Conservation (phyloP, 2,888 invertebrate species). For the Ethmia dodecea region DNA sequence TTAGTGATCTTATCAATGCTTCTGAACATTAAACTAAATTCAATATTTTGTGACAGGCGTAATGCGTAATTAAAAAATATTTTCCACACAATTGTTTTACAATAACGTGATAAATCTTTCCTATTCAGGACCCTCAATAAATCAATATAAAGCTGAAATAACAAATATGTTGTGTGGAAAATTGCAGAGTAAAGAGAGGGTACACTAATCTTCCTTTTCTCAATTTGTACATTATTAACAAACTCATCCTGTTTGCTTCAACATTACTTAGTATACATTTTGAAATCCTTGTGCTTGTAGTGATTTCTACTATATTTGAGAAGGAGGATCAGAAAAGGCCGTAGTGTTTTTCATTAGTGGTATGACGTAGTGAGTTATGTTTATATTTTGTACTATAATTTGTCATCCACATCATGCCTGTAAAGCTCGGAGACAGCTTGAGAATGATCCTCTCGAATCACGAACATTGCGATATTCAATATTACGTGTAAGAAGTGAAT, state of each 20-base stretch:
- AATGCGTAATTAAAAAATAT: slow-evolving; percentile 45
- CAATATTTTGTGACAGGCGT: slow-evolving; percentile 52
- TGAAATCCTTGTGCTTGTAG: slow-evolving; percentile 58
- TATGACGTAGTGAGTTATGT: slow-evolving; percentile 55
- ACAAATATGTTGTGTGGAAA: slow-evolving; percentile 44
- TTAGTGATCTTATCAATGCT: too few relatives aligned
- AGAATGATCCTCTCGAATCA: slow-evolving; percentile 61
- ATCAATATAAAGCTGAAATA: neutral
- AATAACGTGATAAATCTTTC: slow-evolving; percentile 6
- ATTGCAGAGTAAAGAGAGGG: slow-evolving; percentile 50
- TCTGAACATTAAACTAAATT: slow-evolving; percentile 6
- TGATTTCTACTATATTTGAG: slow-evolving; percentile 45
- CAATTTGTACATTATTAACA: slow-evolving; percentile 16
- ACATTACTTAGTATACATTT: slow-evolving; percentile 35
- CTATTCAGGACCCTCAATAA: neutral
- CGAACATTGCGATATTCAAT: slow-evolving; percentile 49
- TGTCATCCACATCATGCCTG: slow-evolving; percentile 55
- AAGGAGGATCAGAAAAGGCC: slow-evolving; percentile 59
- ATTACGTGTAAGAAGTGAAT: slow-evolving; percentile 42
- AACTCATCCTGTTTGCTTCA: slow-evolving; percentile 60
- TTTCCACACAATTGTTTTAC: slow-evolving; percentile 42
- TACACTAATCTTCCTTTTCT: slow-evolving; percentile 44
- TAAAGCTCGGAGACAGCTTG: slow-evolving; percentile 53
- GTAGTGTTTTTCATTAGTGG: slow-evolving; percentile 53
- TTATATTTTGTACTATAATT: slow-evolving; percentile 47